Evolutionary conservation across 2,888 invertebrate genomes (phyloP).

Genomic region (Drosophila mercatorum): DNA sequence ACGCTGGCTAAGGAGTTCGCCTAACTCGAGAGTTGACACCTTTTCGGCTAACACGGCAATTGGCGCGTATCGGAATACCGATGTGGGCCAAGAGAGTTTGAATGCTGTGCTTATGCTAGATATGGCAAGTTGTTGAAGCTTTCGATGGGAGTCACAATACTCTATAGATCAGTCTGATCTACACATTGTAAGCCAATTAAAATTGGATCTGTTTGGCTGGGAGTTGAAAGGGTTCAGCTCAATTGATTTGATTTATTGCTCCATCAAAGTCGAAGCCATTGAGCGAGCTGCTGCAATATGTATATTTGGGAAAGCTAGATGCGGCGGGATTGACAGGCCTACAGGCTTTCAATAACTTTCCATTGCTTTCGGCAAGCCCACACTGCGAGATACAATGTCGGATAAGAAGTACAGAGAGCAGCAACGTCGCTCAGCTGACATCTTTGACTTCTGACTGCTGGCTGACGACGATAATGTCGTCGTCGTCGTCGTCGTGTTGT

Average conservation of each 20-base stretch:
- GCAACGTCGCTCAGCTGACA: conserved; percentile 46
- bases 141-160: neutral
- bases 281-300: conserved; percentile 43
- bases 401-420: conserved; percentile 68
- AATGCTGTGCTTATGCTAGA: neutral
- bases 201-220: conserved; percentile 5
- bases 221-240: conserved; percentile 14
- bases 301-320: conserved; percentile 52
- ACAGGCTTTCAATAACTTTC: conserved; percentile 75
- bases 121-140: neutral
- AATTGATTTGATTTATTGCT: conserved; percentile 48
- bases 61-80: conserved; percentile 4
- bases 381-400: conserved; percentile 71
- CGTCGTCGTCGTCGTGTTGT: conserved; percentile 33
- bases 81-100: neutral
- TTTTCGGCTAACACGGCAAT: conserved; percentile 49
- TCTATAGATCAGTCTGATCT: neutral
- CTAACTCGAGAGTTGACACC: conserved; percentile 63
- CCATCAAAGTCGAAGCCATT: conserved; percentile 25
- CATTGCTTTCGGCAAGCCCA: conserved; percentile 71
- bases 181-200: conserved; percentile 20
- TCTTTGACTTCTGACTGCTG: conserved; percentile 69
- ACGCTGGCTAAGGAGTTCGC: conserved; percentile 61
- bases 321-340: conserved; percentile 61
- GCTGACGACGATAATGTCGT: conserved; percentile 75